Evolutionary conservation across 2,113 vertebrate species (phyloP), one percentile per base, ranked within the genome.

Genomic region (Brachypteracias leptosomus): DNA sequence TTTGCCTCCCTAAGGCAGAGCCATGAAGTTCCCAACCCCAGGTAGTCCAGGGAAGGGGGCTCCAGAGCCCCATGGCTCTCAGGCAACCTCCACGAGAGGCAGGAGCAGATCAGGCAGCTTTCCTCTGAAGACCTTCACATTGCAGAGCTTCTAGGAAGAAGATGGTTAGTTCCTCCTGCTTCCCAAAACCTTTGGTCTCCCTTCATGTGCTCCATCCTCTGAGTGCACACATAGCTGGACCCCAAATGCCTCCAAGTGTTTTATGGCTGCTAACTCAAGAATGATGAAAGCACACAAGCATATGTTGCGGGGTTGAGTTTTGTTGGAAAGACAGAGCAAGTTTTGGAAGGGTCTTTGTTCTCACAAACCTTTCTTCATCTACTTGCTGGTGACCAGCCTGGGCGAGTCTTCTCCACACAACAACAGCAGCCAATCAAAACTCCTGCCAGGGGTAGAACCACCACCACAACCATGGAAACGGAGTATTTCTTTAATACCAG

Each of bases 201-300:
- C 33, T 38, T 52, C 36, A 19, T 6, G 14, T 49, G 25, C 47
- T 67, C 33, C 29, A 51, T 13, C 11, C 28, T 51, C 44, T 13
- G 12, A 63, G 42, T 4, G 11, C 38, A 29, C 4, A 3, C 68
- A 38, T 4, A 67, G 49, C 28, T 67, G 42, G 58, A 42, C 15
- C 13, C 4, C 52, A 46, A 90, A 51, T 6, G 16, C 47, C 22
- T 19, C 26, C 0, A 31, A 35, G 13, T 4, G 13, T 31, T 80
- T 40, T 55, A 24, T 40, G n/a, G 33, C 49, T 58, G 67, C 10
- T 52, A 36, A 81, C 35, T 52, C 44, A 66, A 52, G 54, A 81
- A 10, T 24, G 28, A 1, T 5, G 31, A 62, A 76, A 83, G 31
- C 20, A 57, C n/a, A 18, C 10, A 11, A 20, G 22, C 0, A 0